Percentiles rank a stretch among this genome's conserved stretches.
Evolutionary conservation across 2,113 vertebrate species (phyloP).

Genomic region (Sphaerodactylus townsendi): DNA sequence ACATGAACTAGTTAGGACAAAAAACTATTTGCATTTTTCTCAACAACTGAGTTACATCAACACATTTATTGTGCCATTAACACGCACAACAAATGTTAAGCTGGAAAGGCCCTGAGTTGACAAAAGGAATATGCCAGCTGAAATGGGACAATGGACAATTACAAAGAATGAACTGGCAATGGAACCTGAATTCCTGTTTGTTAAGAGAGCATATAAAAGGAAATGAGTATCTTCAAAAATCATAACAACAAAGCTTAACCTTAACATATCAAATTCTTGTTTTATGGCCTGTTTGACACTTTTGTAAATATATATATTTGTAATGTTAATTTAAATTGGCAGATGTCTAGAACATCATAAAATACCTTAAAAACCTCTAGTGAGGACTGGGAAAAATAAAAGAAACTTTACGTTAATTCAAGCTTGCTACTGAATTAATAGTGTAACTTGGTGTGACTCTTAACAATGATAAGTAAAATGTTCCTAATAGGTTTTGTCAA

Average conservation of each 20-base stretch:
- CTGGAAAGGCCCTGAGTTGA: conserved; percentile 37
- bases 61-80: conserved; percentile 17
- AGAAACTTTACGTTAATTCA: conserved; percentile 42
- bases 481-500: conserved; percentile 36
- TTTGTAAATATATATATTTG: conserved; percentile 42
- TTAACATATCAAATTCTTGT: conserved; percentile 18
- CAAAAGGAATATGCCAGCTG: neutral
- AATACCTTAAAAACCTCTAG: conserved; percentile 45
- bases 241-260: conserved; percentile 43
- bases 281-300: neutral
- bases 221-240: conserved; percentile 36
- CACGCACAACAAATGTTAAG: conserved; percentile 17
- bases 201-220: neutral
- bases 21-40: neutral
- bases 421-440: conserved; percentile 49
- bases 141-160: conserved; percentile 34
- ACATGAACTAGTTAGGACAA: neutral
- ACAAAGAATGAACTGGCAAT: conserved; percentile 30
- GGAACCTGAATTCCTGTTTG: conserved; percentile 4
- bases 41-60: neutral
- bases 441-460: conserved; percentile 17
- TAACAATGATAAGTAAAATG: neutral
- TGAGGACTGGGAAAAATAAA: conserved; percentile 27
- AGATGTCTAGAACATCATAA: conserved; percentile 52
- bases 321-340: conserved; percentile 37